Base-by-base conservation (phyloP, 2,888 invertebrate species). In the Ochropleura plecta region DNA sequence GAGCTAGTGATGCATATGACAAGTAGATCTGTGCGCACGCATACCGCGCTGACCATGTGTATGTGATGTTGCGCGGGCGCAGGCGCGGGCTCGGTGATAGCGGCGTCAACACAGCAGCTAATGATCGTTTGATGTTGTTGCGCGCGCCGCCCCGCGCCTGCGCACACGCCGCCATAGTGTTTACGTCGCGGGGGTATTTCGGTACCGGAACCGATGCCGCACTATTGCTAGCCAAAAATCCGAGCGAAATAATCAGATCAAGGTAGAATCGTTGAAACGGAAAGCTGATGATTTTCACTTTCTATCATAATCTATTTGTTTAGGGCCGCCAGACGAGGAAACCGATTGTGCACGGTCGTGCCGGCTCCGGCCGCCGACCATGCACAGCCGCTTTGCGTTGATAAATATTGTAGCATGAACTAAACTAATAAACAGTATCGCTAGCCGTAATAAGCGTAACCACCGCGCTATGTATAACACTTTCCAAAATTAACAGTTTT, bases 171-270 rank as follows among this genome's bases (percentile, higher is more conserved):
- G 76, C 81, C 88, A 86, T 85, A 73, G 78, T 94, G 94, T 94
- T 94, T 94, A 94, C 94, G 94, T 92, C 92, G 94, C 90, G 88
- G 88, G 91, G 78, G 91, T 95, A 95, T 95, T 95, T 95, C 92
- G 86, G 95, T 92, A 92, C 95, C 95, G 95, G 95, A 95, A 95
- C 94, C 92, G 91, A 88, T 87, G 89, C 86, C 90, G 91, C 91
- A 87, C 92, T 91, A 91, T 91, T 91, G 93, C 91, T 91, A 92
- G 95, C 94, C 94, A 94, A 95, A 92, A 93, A 92, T 91, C 91
- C 89, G 91, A 89, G 90, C 92, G 82, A 88, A 91, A 93, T 92
- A 93, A 93, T 93, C 94, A 88, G 95, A 94, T 94, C 95, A 95
- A 95, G 95, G 95, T 94, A 91, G 93, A 89, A 82, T 82, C 81